Percentiles rank a stretch among this genome's conserved stretches.
Conservation (phyloP, 2,888 invertebrate species). For the Pinctada fucata region DNA sequence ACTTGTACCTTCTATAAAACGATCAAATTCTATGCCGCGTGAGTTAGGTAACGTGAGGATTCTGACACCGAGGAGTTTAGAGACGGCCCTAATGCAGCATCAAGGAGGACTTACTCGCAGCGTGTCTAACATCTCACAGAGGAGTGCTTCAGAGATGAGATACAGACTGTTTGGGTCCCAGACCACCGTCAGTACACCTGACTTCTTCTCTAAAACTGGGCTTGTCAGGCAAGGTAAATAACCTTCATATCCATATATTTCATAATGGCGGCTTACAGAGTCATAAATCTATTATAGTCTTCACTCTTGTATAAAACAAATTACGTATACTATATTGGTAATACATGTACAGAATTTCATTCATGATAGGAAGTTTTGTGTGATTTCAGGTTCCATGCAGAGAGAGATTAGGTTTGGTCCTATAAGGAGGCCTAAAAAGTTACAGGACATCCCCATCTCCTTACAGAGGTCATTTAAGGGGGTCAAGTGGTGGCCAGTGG, state of each 20-base stretch:
- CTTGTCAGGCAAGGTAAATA: constrained; percentile 48
- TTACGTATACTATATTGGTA: too few relatives aligned
- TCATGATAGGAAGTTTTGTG: neutral
- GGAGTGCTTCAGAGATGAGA: constrained; percentile 55
- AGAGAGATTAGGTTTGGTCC: constrained; percentile 55
- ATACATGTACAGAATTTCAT: too few relatives aligned
- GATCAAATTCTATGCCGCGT: constrained; percentile 6
- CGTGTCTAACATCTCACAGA: constrained; percentile 48
- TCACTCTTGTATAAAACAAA: too few relatives aligned
- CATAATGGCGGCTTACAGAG: too few relatives aligned
- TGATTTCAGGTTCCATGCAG: constrained; percentile 58
- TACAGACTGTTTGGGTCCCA: constrained; percentile 57
- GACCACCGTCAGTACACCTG: constrained; percentile 58
- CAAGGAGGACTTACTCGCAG: constrained; percentile 43
- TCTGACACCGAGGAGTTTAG: constrained; percentile 1
- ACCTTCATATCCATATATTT: neutral
- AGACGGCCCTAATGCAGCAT: constrained; percentile 1
- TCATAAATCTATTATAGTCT: too few relatives aligned
- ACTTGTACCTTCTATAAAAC: constrained; percentile 5
- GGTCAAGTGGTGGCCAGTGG: constrained; percentile 66
- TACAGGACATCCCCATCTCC: constrained; percentile 61
- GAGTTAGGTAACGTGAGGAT: neutral
- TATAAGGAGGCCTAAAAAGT: constrained; percentile 48
- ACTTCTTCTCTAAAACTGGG: constrained; percentile 58
- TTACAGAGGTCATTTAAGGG: constrained; percentile 66